Evolutionary conservation across 2,888 invertebrate species (phyloP).

Genomic region (Acronicta leporina): DNA sequence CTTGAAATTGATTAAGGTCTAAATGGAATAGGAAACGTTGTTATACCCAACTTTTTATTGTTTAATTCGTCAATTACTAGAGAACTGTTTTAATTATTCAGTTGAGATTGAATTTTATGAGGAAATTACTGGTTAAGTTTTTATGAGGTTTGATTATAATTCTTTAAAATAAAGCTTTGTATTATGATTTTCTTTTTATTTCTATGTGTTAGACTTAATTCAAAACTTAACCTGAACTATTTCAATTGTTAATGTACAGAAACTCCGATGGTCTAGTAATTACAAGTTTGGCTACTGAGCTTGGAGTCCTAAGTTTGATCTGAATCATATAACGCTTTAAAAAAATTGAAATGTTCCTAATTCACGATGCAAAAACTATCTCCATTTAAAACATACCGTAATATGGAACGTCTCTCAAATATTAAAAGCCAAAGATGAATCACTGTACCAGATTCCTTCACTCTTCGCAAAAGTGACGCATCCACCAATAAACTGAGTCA

Average conservation of each 20-base stretch:
- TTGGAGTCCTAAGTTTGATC: too few species aligned
- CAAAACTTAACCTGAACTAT: too few species aligned
- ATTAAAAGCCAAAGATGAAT: slow-evolving; percentile 61
- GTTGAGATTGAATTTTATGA: slow-evolving; percentile 11
- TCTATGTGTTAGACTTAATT: too few species aligned
- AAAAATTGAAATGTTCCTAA: too few species aligned
- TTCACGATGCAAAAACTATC: not conserved
- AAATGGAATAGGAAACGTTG: slow-evolving; percentile 66
- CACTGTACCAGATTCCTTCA: slow-evolving; percentile 67
- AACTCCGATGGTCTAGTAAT: too few species aligned
- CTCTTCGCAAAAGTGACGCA: slow-evolving; percentile 55
- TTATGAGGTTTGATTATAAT: too few species aligned
- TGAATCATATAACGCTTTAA: too few species aligned
- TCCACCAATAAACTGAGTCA: slow-evolving; percentile 70
- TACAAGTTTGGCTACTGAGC: too few species aligned
- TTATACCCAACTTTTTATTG: slow-evolving; percentile 44
- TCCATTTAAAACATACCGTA: slow-evolving; percentile 19
- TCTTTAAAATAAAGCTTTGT: too few species aligned
- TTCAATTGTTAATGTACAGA: too few species aligned
- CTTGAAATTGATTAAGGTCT: slow-evolving; percentile 74
- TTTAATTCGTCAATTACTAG: slow-evolving; percentile 19
- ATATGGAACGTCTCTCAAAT: slow-evolving; percentile 31
- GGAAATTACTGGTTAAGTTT: not conserved
- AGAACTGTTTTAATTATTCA: slow-evolving; percentile 34
- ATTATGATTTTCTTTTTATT: too few species aligned